Evolutionary conservation across 2,888 invertebrate species (phyloP).

Genomic region (Dryobotodes eremita): DNA sequence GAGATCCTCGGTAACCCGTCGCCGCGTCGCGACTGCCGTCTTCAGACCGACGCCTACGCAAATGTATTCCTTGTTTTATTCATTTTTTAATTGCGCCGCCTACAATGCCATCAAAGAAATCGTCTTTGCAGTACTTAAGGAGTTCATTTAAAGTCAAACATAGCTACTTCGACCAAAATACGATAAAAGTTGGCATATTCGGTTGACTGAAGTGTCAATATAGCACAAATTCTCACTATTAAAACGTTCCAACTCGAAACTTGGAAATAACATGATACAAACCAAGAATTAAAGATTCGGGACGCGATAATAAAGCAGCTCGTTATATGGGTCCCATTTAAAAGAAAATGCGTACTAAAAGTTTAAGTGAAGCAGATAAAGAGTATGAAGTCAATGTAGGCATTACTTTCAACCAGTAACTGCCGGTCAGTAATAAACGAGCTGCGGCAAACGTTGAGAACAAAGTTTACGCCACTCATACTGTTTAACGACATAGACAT

Average conservation of each 20-base stretch:
- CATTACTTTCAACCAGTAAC: constrained; percentile 66
- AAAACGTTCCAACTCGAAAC: constrained; percentile 43
- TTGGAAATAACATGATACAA: constrained; percentile 53
- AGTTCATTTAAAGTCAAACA: constrained; percentile 45
- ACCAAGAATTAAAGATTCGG: constrained; percentile 68
- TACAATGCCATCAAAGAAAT: constrained; percentile 71
- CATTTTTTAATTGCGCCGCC: constrained; percentile 87
- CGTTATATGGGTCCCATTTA: constrained; percentile 63
- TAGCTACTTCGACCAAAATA: constrained; percentile 29
- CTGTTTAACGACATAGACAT: constrained; percentile 69
- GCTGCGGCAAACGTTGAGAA: constrained; percentile 61
- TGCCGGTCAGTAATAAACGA: constrained; percentile 66
- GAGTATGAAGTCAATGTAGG: constrained; percentile 57
- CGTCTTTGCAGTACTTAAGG: constrained; percentile 40
- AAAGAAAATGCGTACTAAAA: constrained; percentile 67
- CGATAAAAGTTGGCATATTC: constrained; percentile 46
- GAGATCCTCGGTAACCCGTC: constrained; percentile 56
- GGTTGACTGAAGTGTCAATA: constrained; percentile 45
- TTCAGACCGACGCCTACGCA: constrained; percentile 78
- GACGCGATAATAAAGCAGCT: constrained; percentile 67
- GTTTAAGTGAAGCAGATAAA: constrained; percentile 65
- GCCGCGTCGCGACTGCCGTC: constrained; percentile 55
- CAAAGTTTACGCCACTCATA: constrained; percentile 71
- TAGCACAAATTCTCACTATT: constrained; percentile 41
- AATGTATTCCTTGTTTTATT: constrained; percentile 78